These are phyloP conservation scores for Habrosyne pyritoides DNA, from an alignment of 2,888 invertebrate genomes.

Conservation along the genomic window DNA sequence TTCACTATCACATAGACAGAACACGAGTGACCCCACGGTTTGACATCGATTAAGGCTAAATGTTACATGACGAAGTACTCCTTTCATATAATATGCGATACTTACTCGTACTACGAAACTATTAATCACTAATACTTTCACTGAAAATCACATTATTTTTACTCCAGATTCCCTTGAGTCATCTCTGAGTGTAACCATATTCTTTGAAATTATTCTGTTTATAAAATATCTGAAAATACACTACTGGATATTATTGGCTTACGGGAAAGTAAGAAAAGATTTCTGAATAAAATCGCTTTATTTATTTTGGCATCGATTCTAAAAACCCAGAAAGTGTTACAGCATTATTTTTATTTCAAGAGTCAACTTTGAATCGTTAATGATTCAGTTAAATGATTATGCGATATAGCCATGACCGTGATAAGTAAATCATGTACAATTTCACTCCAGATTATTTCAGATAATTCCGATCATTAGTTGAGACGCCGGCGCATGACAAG, in stretches of 20 bases:
- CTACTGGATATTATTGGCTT: not conserved
- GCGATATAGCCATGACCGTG: constrained; percentile 12
- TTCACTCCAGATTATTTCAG: constrained; percentile 30
- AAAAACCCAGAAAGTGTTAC: not conserved
- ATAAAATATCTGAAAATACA: not conserved
- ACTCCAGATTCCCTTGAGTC: too few relatives aligned
- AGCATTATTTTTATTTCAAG: not conserved
- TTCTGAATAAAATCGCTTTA: not conserved
- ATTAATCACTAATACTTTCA: too few relatives aligned
- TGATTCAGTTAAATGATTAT: constrained; percentile 13
- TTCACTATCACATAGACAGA: constrained; percentile 45
- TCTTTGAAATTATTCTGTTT: not conserved
- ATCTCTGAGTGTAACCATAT: not conserved
- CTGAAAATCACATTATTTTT: too few relatives aligned
- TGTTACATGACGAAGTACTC: constrained; percentile 16
- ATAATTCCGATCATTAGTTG: constrained; percentile 37
- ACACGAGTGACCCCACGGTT: constrained; percentile 35
- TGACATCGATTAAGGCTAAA: constrained; percentile 41
- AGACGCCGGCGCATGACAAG: constrained; percentile 41
- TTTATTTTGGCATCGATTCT: not conserved
- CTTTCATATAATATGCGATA: too few relatives aligned
- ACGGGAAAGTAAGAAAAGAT: not conserved
- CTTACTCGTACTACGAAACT: too few relatives aligned
- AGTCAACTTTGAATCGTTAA: constrained; percentile 11
- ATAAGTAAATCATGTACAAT: constrained; percentile 17